Evolutionary conservation across 1,140 invertebrate species (phyloP), one percentile per base, ranked within the genome.

Genomic region (Neomicropteryx cornuta): DNA sequence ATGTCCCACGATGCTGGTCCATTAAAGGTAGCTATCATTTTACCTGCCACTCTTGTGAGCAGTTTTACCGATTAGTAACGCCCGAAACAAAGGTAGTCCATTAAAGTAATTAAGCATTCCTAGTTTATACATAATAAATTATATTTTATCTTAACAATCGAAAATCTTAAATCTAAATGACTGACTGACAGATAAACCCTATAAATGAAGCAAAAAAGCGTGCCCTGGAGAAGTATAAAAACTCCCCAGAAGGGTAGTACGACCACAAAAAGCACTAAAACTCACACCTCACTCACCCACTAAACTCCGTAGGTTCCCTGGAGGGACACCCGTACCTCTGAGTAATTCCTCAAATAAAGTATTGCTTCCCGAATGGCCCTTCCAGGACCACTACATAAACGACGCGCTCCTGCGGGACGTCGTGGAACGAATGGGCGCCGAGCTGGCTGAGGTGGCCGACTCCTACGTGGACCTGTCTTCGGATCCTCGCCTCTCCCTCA

Each of bases 361-460:
- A 27, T 27, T 27, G 23, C 13, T 8, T 27, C 23, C 23, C 13
- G 23, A 13, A 27, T 8, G 8, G 23, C 13, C 23, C 8, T 45
- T 38, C 33, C 36, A 48, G 38, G 43, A 66, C 44, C 61, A 54
- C 47, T 62, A 57, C 31, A 60, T 79, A 42, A 72, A 72, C 24
- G 75, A 81, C 45, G 69, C 70, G 11, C 55, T 83, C 36, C 56
- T 83, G 22, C 73, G 74, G 35, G 77, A 83, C 45, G 56, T 83
- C 14, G 71, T 84, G 5, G 76, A 81, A 48, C 71, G 74, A 40
- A 81, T 80, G 75, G 75, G 73, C 36, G 78, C 73, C 39, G 79
- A 83, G 18, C 64, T 83, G 27, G 73, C 68, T 36, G 73, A 74
- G n/a, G 59, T 64, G 5, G 69, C 68, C 2, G 73, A 75, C 19